Evolutionary conservation across 2,888 invertebrate species (phyloP).

Genomic region (Dasypolia templi): DNA sequence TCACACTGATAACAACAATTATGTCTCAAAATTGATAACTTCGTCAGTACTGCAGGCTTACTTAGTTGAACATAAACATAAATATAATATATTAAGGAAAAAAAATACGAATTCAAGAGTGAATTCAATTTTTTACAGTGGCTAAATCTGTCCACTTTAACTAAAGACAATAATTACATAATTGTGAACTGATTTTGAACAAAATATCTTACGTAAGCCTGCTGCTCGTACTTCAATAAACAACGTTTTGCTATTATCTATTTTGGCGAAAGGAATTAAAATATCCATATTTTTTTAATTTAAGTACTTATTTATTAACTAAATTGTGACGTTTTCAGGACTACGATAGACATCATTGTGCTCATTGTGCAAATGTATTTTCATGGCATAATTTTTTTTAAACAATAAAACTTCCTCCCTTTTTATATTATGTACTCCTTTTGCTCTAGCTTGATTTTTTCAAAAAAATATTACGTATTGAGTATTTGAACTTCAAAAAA

Average conservation of each 20-base stretch:
- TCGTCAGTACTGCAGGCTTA: conserved; percentile 66
- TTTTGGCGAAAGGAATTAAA: conserved; percentile 48
- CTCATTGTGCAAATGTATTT: conserved; percentile 15
- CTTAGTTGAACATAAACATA: not conserved
- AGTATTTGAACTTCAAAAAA: conserved; percentile 14
- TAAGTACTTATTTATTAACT: conserved; percentile 38
- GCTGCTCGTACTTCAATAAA: conserved; percentile 70
- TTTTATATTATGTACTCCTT: not conserved
- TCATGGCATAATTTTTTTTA: conserved; percentile 49
- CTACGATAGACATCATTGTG: conserved; percentile 4
- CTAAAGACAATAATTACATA: not conserved
- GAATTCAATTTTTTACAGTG: not conserved
- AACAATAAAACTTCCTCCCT: not conserved
- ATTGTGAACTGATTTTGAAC: not conserved
- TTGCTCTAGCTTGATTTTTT: not conserved
- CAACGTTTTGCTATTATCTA: conserved; percentile 44
- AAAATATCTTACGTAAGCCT: conserved; percentile 29
- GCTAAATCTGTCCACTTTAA: not conserved
- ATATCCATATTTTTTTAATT: not conserved
- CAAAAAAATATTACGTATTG: conserved; percentile 28
- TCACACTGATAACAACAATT: conserved; percentile 84
- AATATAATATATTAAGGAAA: not conserved
- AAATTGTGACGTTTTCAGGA: conserved; percentile 35
- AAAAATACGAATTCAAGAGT: not conserved
- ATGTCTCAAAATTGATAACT: conserved; percentile 63